A percentile compares a stretch with the other conserved stretches of the same genome.
phyloP scores from a whole-genome alignment of 2,797 vertebrate genomes.

The Characodon lateralis region DNA sequence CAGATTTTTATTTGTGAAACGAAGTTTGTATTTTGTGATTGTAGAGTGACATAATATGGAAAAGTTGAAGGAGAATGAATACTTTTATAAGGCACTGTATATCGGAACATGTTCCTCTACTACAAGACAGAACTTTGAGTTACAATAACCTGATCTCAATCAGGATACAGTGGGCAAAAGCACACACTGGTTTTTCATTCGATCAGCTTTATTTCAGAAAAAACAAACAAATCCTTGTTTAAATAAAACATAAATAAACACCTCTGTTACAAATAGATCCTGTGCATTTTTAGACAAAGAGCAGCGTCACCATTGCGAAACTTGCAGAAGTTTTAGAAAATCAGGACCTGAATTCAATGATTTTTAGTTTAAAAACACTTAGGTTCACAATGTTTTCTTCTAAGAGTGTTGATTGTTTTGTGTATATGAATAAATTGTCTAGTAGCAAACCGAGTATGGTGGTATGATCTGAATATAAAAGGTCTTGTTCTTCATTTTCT shows the following conservation, averaged over 20 bases:
- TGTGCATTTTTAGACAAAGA: not conserved
- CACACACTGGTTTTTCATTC: not conserved
- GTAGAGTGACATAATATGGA: not conserved
- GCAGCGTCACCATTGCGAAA: not conserved
- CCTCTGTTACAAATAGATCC: not conserved
- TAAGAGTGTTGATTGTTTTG: not conserved
- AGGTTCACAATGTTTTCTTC: not conserved
- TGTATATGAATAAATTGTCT: not conserved
- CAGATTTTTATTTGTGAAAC: not conserved
- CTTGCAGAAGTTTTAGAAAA: not conserved
- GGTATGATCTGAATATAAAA: not conserved
- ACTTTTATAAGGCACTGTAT: not conserved
- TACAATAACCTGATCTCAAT: slow-evolving; percentile 29
- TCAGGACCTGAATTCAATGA: not conserved
- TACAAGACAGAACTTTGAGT: not conserved
- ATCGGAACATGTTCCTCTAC: not conserved
- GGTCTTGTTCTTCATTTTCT: not conserved
- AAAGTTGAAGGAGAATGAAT: not conserved
- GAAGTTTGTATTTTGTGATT: not conserved
- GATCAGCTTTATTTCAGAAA: slow-evolving; percentile 3
- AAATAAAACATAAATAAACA: not conserved
- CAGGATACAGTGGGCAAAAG: slow-evolving; percentile 24
- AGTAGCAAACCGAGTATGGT: not conserved
- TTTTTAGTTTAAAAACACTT: not conserved
- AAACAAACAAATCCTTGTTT: not conserved